These are phyloP conservation scores for Hecatera dysodea DNA, from an alignment of 2,888 invertebrate species.

Conservation along the genomic window DNA sequence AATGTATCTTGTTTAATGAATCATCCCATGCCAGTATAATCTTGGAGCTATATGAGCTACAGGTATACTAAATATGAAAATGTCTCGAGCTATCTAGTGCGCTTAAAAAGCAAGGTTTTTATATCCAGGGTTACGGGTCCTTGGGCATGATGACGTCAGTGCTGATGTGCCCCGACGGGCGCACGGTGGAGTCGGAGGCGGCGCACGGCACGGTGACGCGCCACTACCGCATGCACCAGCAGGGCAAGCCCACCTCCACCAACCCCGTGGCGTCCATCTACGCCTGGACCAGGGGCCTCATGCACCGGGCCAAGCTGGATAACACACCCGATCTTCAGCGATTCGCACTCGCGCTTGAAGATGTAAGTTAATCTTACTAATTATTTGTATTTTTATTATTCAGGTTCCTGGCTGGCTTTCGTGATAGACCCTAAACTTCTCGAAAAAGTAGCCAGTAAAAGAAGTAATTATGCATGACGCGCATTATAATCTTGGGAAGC, in stretches of 20 bases:
- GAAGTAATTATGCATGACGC: constrained; percentile 1
- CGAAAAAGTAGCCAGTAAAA: background rate
- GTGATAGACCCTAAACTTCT: too few species aligned
- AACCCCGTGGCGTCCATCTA: constrained; percentile 98
- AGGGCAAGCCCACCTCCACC: constrained; percentile 96
- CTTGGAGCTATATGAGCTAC: background rate
- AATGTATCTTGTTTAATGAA: constrained; percentile 28
- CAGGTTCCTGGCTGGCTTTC: background rate
- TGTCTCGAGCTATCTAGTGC: background rate
- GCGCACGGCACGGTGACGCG: constrained; percentile 98
- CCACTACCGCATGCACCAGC: constrained; percentile 96
- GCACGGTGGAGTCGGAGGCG: constrained; percentile 97
- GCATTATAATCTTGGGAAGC: background rate
- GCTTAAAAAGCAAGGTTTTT: background rate
- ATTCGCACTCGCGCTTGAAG: constrained; percentile 94
- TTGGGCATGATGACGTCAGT: constrained; percentile 98
- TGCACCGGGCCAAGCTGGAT: constrained; percentile 96
- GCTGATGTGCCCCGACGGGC: constrained; percentile 95
- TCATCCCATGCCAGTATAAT: background rate
- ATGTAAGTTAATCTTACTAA: constrained; percentile 77
- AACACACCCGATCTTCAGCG: constrained; percentile 93
- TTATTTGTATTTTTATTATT: background rate
- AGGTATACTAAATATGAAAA: background rate
- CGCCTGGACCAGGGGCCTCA: constrained; percentile 97
- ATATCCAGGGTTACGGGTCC: constrained; percentile 93